Conservation (phyloP, 2,113 vertebrate genomes). For the Leptocoma aspasia region DNA sequence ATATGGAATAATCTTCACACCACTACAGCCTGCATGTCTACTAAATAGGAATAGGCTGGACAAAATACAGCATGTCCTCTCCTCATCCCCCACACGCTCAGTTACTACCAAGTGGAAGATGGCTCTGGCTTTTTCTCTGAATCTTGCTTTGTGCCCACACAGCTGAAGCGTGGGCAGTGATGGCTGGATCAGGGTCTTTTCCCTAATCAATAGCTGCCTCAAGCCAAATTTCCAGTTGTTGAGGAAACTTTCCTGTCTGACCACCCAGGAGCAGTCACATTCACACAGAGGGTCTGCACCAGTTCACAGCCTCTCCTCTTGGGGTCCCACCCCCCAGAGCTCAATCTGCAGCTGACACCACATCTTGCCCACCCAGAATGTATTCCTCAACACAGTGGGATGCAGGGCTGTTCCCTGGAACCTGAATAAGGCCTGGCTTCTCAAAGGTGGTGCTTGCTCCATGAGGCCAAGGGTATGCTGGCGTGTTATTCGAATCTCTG, state of each 20-base stretch:
- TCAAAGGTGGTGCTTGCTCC: background rate
- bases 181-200: background rate
- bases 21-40: background rate
- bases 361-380: background rate
- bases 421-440: background rate
- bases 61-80: background rate
- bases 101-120: background rate
- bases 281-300: background rate
- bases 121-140: background rate
- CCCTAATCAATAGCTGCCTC: background rate
- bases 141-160: background rate
- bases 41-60: background rate
- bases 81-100: background rate
- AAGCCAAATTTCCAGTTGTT: background rate
- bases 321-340: background rate
- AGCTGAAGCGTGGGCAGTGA: rapidly evolving
- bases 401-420: background rate
- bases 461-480: background rate
- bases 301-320: background rate
- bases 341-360: background rate
- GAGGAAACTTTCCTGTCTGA: background rate
- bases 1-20: background rate
- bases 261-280: background rate
- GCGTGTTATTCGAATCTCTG: background rate
- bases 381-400: background rate